phyloP scores from a whole-genome alignment of 2,888 invertebrate species.

The Orchesella flavescens region DNA sequence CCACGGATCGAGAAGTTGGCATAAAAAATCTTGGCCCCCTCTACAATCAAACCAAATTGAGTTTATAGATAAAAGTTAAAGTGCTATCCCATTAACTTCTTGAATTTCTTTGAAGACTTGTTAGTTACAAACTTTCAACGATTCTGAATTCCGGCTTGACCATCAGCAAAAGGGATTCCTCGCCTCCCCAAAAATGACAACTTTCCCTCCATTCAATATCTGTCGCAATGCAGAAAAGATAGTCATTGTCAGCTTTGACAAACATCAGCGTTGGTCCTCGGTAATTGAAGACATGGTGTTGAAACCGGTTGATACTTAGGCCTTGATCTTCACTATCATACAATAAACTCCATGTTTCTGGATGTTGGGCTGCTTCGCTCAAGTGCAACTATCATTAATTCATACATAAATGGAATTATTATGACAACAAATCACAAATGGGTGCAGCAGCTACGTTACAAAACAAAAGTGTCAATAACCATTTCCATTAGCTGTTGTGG shows the following conservation, averaged over 20 bases:
- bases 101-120: neutral
- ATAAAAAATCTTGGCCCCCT: conserved; percentile 84
- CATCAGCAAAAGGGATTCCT: conserved; percentile 86
- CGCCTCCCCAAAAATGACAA: conserved; percentile 87
- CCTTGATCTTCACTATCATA: conserved; percentile 91
- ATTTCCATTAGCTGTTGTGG: conserved; percentile 64
- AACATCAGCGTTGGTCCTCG: conserved; percentile 78
- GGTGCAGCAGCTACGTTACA: no score
- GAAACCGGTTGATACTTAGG: conserved; percentile 81
- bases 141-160: conserved; percentile 78
- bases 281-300: conserved; percentile 89
- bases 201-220: conserved; percentile 90
- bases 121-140: conserved; percentile 75
- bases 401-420: conserved; percentile 10
- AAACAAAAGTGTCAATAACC: conserved; percentile 15
- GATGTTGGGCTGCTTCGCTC: neutral
- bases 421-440: no score
- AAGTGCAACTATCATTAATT: neutral
- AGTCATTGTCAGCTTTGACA: conserved; percentile 77
- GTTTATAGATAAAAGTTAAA: no score
- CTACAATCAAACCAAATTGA: conserved; percentile 73
- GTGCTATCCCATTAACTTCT: no score
- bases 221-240: conserved; percentile 84
- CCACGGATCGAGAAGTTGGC: conserved; percentile 88
- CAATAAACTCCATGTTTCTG: conserved; percentile 87